Evolutionary conservation across 1,140 invertebrate species (phyloP).

Genomic region (Drosophila carrolli): DNA sequence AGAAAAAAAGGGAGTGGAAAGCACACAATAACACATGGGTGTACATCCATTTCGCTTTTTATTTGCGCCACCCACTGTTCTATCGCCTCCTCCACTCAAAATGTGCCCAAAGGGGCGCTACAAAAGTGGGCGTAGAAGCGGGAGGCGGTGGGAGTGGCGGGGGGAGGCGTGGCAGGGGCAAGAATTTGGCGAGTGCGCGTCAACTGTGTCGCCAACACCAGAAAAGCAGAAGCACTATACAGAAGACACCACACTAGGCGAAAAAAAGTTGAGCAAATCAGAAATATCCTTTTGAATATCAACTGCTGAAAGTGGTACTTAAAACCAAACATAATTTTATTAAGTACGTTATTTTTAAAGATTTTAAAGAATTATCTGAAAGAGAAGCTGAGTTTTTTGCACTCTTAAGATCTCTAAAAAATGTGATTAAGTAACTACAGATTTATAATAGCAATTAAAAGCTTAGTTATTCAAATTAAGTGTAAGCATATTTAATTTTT

Average conservation of each 20-base stretch:
- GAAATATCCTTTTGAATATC: rapidly evolving
- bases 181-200: slow-evolving; percentile 62
- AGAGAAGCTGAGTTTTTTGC: too few species aligned
- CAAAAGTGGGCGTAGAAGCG: background rate
- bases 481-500: too few species aligned
- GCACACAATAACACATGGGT: slow-evolving; percentile 17
- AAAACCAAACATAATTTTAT: too few species aligned
- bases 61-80: slow-evolving; percentile 17
- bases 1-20: slow-evolving; percentile 5
- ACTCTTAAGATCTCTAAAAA: too few species aligned
- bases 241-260: background rate
- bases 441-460: too few species aligned
- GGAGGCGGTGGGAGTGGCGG: background rate
- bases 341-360: too few species aligned
- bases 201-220: slow-evolving; percentile 64
- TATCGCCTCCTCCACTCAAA: background rate
- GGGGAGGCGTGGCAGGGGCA: slow-evolving; percentile 9
- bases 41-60: slow-evolving; percentile 49
- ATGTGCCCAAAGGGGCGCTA: background rate
- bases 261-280: background rate
- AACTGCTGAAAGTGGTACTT: background rate
- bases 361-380: too few species aligned
- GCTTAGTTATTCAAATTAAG: too few species aligned
- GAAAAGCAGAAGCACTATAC: slow-evolving; percentile 7
- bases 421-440: too few species aligned